Evolutionary conservation across 2,113 vertebrate species (phyloP).

Genomic region (Thalassarche chlororhynchos): DNA sequence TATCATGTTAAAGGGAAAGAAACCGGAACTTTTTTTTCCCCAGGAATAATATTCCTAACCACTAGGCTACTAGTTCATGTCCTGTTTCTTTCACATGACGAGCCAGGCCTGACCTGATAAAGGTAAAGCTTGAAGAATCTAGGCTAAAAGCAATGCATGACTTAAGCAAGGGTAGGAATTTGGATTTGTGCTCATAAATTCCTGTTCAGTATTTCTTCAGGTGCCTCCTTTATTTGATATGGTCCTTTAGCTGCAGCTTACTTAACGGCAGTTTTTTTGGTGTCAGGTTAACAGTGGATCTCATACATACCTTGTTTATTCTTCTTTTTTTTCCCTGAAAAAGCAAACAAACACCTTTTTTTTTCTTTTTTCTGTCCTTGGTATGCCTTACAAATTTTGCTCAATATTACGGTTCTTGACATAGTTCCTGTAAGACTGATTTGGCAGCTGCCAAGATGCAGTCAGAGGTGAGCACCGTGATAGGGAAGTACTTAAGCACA

Average conservation of each 20-base stretch:
- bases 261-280: neutral
- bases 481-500: conserved; percentile 37
- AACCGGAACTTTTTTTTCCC: neutral
- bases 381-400: conserved; percentile 37
- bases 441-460: conserved; percentile 61
- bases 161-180: neutral
- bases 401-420: conserved; percentile 2
- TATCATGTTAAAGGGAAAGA: neutral
- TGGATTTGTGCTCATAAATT: neutral
- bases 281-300: neutral
- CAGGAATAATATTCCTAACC: neutral
- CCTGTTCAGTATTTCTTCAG: neutral
- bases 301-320: neutral
- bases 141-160: neutral
- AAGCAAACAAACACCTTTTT: neutral
- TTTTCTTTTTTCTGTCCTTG: neutral
- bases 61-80: neutral
- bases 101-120: neutral
- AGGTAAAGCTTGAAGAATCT: neutral
- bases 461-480: conserved; percentile 49
- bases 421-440: conserved; percentile 19
- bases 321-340: neutral
- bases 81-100: neutral
- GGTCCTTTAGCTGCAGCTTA: neutral
- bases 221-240: neutral